Base-by-base conservation (phyloP, 1,140 invertebrate species). In the Ceratina australensis region DNA sequence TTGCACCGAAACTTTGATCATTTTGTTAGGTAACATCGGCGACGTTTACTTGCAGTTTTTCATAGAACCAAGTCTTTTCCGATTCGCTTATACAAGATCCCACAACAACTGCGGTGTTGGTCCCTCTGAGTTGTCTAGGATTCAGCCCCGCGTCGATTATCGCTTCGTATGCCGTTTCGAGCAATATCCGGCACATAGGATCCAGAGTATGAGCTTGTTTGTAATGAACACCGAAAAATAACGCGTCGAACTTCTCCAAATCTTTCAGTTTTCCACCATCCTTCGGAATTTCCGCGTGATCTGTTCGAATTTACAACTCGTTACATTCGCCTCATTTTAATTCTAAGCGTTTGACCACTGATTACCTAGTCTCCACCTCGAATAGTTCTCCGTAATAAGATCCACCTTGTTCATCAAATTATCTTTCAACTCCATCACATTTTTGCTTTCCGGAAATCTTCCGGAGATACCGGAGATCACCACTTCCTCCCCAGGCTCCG, bases 181-280 rank as follows among this genome's bases (percentile, higher is more conserved):
- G 89, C 18, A 98, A 90, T 73, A 98, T 94, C 73, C 97, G 93
- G 82, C 96, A 94, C 95, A 98, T 97, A 0, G 97, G 97, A 86
- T 98, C 98, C 96, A 98, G 96, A 13, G 94, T 94, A 78, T 97
- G 94, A 0, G 97, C 97, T 89, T 98, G 96, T 79, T 96, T 96
- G 83, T 94, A 95, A 83, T 96, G 95, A 1, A 97, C 95, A 0
- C 94, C 96, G 90, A 98, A 98, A 90, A 97, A 97, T 0, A 95
- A 92, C 0, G 96, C 94, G 89, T 98, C 97, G 79, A 97, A 98
- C 90, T 97, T 97, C 24, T 93, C 93, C 2, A 98, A 90, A 88
- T 96, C 94, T 83, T 95, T 95, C 57, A 98, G 91, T 90, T 97
- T 97, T 28, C 97, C 97, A 61, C 94, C 95, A 66, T 96, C 90